A percentile compares a stretch with the other conserved stretches of the same genome.
Conservation (phyloP, 2,888 invertebrate species). For the Clunio marinus region DNA sequence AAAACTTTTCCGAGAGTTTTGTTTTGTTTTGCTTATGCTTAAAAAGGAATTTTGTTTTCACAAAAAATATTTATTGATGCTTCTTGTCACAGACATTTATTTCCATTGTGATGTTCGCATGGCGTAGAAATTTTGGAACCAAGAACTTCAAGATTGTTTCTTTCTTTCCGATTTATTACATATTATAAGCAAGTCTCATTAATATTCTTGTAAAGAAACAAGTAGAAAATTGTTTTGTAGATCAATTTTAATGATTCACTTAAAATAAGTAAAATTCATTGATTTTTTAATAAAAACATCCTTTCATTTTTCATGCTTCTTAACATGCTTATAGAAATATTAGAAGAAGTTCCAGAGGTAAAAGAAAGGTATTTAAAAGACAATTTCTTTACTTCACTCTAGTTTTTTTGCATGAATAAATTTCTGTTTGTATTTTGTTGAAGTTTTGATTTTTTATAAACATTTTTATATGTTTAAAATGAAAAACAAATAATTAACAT, state of each 20-base stretch:
- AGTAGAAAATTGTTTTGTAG: no score
- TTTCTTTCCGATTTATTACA: no score
- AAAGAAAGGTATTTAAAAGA: conserved; percentile 29
- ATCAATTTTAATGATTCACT: no score
- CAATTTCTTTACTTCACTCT: neutral
- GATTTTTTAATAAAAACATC: no score
- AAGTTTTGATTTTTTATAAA: neutral
- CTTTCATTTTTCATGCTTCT: conserved; percentile 19
- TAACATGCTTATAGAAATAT: conserved; percentile 25
- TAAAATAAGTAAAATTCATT: no score
- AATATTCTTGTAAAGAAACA: no score
- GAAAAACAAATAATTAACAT: neutral
- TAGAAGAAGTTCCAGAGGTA: conserved; percentile 26
- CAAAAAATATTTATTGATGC: no score
- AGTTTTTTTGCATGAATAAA: conserved; percentile 19
- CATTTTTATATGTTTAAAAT: neutral
- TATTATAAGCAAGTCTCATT: no score
- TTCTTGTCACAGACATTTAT: no score
- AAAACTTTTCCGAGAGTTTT: conserved; percentile 13
- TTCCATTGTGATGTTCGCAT: no score
- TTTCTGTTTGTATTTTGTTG: neutral
- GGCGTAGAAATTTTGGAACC: no score
- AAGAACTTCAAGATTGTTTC: no score
- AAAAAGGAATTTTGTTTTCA: neutral
- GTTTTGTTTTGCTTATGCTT: conserved; percentile 35